Base-by-base conservation (phyloP, 2,888 invertebrate genomes). In the Cybosia mesomella region DNA sequence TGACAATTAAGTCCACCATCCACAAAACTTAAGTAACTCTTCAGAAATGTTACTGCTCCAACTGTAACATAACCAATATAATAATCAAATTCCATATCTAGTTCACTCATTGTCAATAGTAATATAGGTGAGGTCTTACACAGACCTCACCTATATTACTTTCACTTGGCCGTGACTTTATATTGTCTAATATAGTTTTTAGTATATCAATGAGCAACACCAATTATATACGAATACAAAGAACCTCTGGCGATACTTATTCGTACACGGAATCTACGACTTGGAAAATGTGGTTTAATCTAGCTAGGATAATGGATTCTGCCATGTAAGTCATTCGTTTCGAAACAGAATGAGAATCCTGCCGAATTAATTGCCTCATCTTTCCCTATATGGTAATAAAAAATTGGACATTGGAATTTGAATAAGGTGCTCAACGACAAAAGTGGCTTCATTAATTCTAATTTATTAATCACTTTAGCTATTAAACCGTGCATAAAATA, bases 311-410 rank as follows among this genome's bases (percentile, higher is more conserved):
- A 77, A 80, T 74, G 71, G 61, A 67, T 57, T 58, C 59, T 72
- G 59, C 82, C 82, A 74, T 80, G 70, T 74, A 74, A 68, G 82
- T 72, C 43, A 54, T 72, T 73, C 73, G 64, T 77, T 82, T 57
- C 64, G 74, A 63, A 76, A 74, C 70, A 55, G 43, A 72, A 72
- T 67, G 53, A 69, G 58, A 67, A 70, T 36, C 66, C 62, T 58
- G 70, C 32, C 39, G 64, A 72, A 75, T 75, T 77, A 79, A 80
- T 81, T 75, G 71, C 66, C 18, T 69, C 61, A 68, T 71, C 67
- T 67, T 66, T 62, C 80, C 78, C 18, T 67, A 60, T 72, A 63
- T 64, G 74, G 80, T 62, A 58, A 72, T 69, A 64, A 63, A 22
- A 64, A 73, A 68, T 70, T 72, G 72, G 70, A 59, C 62, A 72